phyloP scores from a whole-genome alignment of 2,797 vertebrate species.

The Scyliorhinus canicula region DNA sequence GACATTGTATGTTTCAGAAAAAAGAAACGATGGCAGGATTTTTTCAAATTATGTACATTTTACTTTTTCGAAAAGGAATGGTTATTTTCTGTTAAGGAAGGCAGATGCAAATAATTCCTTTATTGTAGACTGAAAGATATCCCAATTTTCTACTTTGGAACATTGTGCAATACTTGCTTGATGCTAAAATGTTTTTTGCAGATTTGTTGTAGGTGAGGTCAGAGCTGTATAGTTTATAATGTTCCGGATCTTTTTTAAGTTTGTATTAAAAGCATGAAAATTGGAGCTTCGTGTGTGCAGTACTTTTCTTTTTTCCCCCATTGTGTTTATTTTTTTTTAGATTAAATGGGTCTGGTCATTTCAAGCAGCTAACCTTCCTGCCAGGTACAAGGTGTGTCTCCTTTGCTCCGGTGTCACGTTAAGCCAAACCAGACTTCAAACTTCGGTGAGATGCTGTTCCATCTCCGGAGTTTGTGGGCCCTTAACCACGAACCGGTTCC shows the following conservation, averaged over 20 bases:
- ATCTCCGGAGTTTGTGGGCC: no score
- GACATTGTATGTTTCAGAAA: conserved; percentile 35
- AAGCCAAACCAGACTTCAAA: neutral
- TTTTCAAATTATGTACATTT: conserved; percentile 37
- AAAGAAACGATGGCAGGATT: conserved; percentile 27
- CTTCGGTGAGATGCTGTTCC: neutral
- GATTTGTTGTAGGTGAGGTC: conserved; percentile 64
- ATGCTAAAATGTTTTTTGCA: conserved; percentile 58
- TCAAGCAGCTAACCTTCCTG: neutral
- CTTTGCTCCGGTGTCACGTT: neutral
- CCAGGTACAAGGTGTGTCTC: neutral
- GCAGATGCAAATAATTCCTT: conserved; percentile 35
- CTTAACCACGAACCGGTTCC: no score
- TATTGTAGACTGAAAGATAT: conserved; percentile 30
- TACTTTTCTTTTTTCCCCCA: no score
- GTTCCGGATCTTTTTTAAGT: conserved; percentile 96
- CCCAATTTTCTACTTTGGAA: conserved; percentile 59
- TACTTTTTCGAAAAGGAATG: conserved; percentile 35
- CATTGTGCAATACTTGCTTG: conserved; percentile 65
- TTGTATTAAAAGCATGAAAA: conserved; percentile 91
- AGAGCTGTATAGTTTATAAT: conserved; percentile 94
- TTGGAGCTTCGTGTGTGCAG: conserved; percentile 21
- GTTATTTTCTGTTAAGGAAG: conserved; percentile 34
- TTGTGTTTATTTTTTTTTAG: neutral
- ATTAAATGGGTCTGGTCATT: neutral